Evolutionary conservation across 2,113 vertebrate species (phyloP), one percentile per base, ranked within the genome.

Genomic region (Litocranius walleri): DNA sequence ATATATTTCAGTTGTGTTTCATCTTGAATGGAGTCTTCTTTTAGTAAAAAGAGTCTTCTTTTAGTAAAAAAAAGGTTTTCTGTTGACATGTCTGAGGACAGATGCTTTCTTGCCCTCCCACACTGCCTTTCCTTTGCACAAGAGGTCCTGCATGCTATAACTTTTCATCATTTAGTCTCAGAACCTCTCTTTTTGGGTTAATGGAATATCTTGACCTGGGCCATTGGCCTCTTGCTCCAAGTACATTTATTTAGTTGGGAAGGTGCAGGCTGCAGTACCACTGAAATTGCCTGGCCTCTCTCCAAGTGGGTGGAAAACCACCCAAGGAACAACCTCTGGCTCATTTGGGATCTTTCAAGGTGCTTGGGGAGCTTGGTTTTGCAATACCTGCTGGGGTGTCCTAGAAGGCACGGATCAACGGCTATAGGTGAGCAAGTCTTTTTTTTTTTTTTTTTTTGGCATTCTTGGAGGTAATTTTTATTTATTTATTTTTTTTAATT

Each of bases 1-100:
- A 62, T 83, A 57, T 96, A 91, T 90, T 94, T 74, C 33, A 80
- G 61, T 89, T 95, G 77, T 80, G 21, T 64, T 94, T 95, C 36
- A 59, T 95, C 29, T 91, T 96, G 82, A 95, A 83, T 95, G 88
- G 78, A 52, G 62, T 84, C 11, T 62, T 90, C 29, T 90, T 81
- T 93, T 54, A 87, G 62, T 94, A 50, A 64, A 95, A 82, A 77
- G 77, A 50, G 62, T 84, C 13, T 62, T 90, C 29, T 89, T 81
- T 93, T 54, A 84, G 62, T 94, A 50, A 64, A 95, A 81, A 78
- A 78, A 64, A 14, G 25, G 3, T 21, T 91, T 59, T 16, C 17
- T 83, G 48, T 62, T 29, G 83, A 40, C 16, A 90, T 25, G 30
- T 50, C 56, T 91, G 33, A 89, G 87, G 52, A 74, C n/a, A 43